Conservation (phyloP, 1,140 invertebrate species). For the Ceratoteleas bidentatus region DNA sequence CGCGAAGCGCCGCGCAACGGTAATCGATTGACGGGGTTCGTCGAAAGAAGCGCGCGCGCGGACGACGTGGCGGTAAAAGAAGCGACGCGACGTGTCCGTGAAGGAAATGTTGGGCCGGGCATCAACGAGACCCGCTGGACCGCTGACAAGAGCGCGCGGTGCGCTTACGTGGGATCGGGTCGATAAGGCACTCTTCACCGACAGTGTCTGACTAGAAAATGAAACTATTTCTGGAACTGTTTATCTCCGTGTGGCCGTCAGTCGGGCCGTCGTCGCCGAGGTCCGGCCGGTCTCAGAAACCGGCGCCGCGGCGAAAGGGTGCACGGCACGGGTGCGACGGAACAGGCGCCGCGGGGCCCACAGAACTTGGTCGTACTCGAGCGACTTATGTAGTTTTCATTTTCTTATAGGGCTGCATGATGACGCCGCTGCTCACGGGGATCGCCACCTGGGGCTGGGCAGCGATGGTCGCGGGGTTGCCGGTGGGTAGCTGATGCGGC, state of each 20-base stretch:
- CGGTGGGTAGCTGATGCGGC: conserved; percentile 75
- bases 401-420: conserved; percentile 91
- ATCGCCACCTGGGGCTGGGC: conserved; percentile 77
- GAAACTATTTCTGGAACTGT: conserved; percentile 77
- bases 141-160: conserved; percentile 59
- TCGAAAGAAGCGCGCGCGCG: conserved; percentile 16
- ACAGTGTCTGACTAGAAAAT: conserved; percentile 82
- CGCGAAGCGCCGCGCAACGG: conserved; percentile 1
- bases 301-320: too few relatives aligned
- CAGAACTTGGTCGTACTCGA: conserved; percentile 19
- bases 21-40: conserved; percentile 11
- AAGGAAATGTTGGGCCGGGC: too few relatives aligned
- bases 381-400: conserved; percentile 90
- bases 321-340: too few relatives aligned
- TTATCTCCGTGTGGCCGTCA: conserved; percentile 54
- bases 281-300: neutral
- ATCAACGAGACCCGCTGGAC: conserved; percentile 47
- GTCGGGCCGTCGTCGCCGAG: conserved; percentile 33
- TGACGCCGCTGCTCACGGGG: conserved; percentile 82
- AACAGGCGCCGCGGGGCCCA: conserved; percentile 27
- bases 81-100: conserved; percentile 14
- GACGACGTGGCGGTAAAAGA: conserved; percentile 26
- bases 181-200: conserved; percentile 82
- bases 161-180: conserved; percentile 74
- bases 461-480: conserved; percentile 76